Evolutionary conservation across 2,113 vertebrate species (phyloP).

Genomic region (Phrynocephalus versicolor): DNA sequence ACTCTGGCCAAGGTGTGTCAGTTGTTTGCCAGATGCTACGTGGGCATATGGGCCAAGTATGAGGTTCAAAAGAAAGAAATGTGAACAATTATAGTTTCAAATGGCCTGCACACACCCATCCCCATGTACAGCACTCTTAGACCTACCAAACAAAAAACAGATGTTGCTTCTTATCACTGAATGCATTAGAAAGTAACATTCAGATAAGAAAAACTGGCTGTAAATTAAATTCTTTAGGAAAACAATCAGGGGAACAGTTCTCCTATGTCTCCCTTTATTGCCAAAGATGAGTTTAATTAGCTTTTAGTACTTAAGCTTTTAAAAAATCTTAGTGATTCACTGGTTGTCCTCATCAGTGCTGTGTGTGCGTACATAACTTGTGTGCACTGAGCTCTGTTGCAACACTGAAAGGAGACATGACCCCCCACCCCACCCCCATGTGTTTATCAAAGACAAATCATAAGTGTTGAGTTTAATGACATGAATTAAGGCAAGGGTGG

Average conservation of each 20-base stretch:
- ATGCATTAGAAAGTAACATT: slow-evolving; percentile 86
- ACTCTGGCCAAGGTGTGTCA: slow-evolving; percentile 71
- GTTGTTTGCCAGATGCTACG: slow-evolving; percentile 82
- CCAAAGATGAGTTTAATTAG: slow-evolving; percentile 82
- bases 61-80: slow-evolving; percentile 74
- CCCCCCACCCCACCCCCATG: slow-evolving; percentile 42
- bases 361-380: background rate
- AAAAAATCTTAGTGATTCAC: slow-evolving; percentile 69
- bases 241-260: slow-evolving; percentile 73
- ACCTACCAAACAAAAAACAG: slow-evolving; percentile 89
- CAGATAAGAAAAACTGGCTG: slow-evolving; percentile 79
- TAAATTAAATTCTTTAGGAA: slow-evolving; percentile 83
- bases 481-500: background rate
- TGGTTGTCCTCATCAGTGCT: slow-evolving; percentile 64
- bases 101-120: slow-evolving; percentile 75
- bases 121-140: slow-evolving; percentile 82
- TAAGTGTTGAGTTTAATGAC: slow-evolving; percentile 36
- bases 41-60: slow-evolving; percentile 80
- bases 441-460: slow-evolving; percentile 20
- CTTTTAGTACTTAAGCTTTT: slow-evolving; percentile 77
- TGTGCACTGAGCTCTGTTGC: slow-evolving; percentile 38
- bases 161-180: slow-evolving; percentile 91
- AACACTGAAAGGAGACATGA: background rate
- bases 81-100: slow-evolving; percentile 79
- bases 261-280: slow-evolving; percentile 77